phyloP scores from a whole-genome alignment of 2,888 invertebrate genomes.

The Chrysolina haemoptera region DNA sequence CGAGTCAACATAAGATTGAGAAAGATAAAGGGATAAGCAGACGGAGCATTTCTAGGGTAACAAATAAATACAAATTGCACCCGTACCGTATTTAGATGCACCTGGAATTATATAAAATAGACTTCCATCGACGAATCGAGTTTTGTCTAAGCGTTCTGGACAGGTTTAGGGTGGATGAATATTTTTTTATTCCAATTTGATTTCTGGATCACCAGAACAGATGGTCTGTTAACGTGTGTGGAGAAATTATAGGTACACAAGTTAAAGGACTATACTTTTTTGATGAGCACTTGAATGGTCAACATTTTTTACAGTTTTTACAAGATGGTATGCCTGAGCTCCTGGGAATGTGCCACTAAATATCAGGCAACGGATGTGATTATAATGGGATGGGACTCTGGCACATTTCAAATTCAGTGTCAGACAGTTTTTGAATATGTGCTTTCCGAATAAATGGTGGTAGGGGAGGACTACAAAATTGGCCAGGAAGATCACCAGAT shows the following conservation, averaged over 20 bases:
- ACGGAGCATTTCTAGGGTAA: neutral
- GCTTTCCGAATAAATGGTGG: conserved; percentile 21
- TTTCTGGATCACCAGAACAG: neutral
- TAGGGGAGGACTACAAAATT: conserved; percentile 1
- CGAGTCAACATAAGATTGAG: conserved; percentile 7
- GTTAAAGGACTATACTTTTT: conserved; percentile 11
- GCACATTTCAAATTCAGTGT: conserved; percentile 4
- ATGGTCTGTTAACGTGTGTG: neutral
- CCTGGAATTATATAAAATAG: conserved; percentile 4
- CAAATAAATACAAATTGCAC: neutral
- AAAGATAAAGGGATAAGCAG: neutral
- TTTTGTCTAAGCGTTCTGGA: neutral
- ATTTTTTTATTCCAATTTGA: neutral
- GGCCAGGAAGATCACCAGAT: conserved; percentile 20
- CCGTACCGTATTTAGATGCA: conserved; percentile 5
- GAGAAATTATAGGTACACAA: too few relatives aligned
- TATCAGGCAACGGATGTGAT: neutral
- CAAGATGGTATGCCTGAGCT: neutral
- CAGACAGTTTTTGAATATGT: conserved; percentile 8
- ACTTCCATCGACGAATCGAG: conserved; percentile 7
- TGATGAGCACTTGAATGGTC: conserved; percentile 1
- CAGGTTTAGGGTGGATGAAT: neutral
- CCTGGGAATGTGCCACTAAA: neutral
- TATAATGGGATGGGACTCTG: too few relatives aligned
- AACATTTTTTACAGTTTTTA: neutral